Conservation (phyloP, 92 coral and sea anemone genomes). For the Muricea muricata region DNA sequence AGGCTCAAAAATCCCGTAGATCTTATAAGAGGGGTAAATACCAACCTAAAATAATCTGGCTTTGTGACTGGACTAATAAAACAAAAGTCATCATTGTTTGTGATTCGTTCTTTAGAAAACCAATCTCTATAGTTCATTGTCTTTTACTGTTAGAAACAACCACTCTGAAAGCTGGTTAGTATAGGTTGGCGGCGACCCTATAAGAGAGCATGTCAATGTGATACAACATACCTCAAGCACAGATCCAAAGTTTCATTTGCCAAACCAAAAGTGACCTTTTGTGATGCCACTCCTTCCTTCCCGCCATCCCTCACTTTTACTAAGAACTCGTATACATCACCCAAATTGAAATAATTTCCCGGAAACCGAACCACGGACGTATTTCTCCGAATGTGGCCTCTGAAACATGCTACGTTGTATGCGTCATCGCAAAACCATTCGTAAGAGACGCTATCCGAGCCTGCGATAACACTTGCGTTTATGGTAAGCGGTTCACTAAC, state of each 20-base stretch:
- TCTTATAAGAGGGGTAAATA: too few species aligned
- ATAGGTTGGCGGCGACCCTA: too few species aligned
- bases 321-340: slow-evolving; percentile 59
- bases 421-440: slow-evolving; percentile 73
- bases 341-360: slow-evolving; percentile 42
- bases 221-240: slow-evolving; percentile 69
- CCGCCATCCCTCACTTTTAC: slow-evolving; percentile 64
- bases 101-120: too few species aligned
- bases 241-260: slow-evolving; percentile 31
- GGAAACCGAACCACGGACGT: slow-evolving; percentile 64
- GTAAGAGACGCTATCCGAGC: slow-evolving; percentile 33
- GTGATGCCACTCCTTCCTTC: slow-evolving; percentile 64
- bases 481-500: slow-evolving; percentile 59
- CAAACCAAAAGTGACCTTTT: slow-evolving; percentile 58
- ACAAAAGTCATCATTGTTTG: too few species aligned
- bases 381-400: slow-evolving; percentile 37
- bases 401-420: slow-evolving; percentile 57
- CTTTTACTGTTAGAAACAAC: too few species aligned
- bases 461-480: slow-evolving; percentile 59
- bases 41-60: too few species aligned
- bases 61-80: too few species aligned
- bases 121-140: too few species aligned
- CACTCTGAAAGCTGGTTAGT: too few species aligned
- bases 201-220: too few species aligned
- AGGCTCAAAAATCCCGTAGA: too few species aligned